phyloP scores from a whole-genome alignment of 1,140 invertebrate species.

The Trissolcus basalis region DNA sequence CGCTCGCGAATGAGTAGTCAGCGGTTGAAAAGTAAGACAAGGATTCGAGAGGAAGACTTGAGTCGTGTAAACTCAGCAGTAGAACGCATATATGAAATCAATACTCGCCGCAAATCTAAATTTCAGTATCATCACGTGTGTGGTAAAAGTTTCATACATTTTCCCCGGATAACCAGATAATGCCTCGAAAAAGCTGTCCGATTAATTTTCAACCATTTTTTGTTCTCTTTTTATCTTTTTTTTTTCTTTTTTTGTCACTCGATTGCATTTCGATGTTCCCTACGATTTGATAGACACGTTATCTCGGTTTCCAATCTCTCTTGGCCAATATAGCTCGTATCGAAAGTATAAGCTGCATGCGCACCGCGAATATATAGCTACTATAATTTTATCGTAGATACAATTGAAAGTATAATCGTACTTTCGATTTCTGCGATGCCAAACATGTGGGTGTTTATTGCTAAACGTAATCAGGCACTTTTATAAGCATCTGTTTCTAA shows the following conservation, averaged over 20 bases:
- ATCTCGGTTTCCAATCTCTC: slow-evolving; percentile 31
- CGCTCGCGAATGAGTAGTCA: slow-evolving; percentile 58
- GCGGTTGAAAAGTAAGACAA: slow-evolving; percentile 60
- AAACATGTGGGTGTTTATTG: slow-evolving; percentile 30
- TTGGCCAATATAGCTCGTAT: slow-evolving; percentile 29
- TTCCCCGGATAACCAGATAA: not conserved
- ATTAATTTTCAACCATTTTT: too few species aligned
- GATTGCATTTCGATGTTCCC: slow-evolving; percentile 26
- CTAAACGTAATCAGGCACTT: slow-evolving; percentile 18
- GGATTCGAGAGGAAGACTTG: slow-evolving; percentile 59
- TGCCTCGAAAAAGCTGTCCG: too few species aligned
- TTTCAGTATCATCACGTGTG: slow-evolving; percentile 41
- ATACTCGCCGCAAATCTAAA: slow-evolving; percentile 53
- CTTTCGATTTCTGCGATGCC: slow-evolving; percentile 46
- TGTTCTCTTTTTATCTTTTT: slow-evolving; percentile 1
- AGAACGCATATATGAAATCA: slow-evolving; percentile 52
- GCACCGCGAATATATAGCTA: not conserved
- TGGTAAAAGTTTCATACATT: slow-evolving; percentile 31
- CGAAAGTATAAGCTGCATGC: slow-evolving; percentile 30
- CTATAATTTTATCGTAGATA: slow-evolving; percentile 3
- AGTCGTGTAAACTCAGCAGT: slow-evolving; percentile 52
- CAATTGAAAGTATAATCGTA: slow-evolving; percentile 46
- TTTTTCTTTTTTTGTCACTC: slow-evolving; percentile 3
- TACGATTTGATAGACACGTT: slow-evolving; percentile 22
- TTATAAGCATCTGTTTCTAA: too few species aligned